These are phyloP conservation scores for Etheostoma cragini DNA, from an alignment of 2,113 vertebrate species.

Conservation along the genomic window DNA sequence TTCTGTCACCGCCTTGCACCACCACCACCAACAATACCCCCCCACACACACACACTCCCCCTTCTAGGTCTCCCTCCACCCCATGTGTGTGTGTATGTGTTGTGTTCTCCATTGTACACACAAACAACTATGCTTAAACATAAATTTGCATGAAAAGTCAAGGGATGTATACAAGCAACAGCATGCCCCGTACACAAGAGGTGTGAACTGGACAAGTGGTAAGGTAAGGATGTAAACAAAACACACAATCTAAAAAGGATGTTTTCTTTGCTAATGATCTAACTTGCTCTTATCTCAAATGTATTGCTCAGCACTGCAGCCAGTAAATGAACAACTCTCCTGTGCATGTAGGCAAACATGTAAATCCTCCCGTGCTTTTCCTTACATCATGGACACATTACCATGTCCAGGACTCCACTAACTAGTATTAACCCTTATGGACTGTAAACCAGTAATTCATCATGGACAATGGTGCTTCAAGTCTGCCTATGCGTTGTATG, in stretches of 20 bases:
- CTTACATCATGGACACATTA: constrained; percentile 9
- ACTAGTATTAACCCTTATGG: constrained; percentile 43
- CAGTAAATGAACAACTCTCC: constrained; percentile 38
- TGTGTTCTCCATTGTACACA: constrained; percentile 71
- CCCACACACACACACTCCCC: constrained; percentile 32
- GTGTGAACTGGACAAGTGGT: constrained; percentile 64
- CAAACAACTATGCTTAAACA: constrained; percentile 82
- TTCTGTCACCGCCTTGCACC: constrained; percentile 89
- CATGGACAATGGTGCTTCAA: constrained; percentile 23
- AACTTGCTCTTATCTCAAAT: constrained; percentile 45
- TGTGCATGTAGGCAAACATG: constrained; percentile 18
- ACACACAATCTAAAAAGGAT: constrained; percentile 27
- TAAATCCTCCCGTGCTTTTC: constrained; percentile 19
- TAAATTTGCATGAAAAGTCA: constrained; percentile 81
- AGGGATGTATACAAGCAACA: constrained; percentile 74
- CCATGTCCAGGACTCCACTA: constrained; percentile 47
- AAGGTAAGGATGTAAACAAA: constrained; percentile 73
- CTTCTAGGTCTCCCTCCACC: constrained; percentile 74
- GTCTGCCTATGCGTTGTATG: constrained; percentile 15
- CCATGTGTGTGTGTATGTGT: constrained; percentile 53
- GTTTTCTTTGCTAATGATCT: constrained; percentile 65
- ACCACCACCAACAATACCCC: constrained; percentile 78
- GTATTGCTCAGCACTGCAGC: constrained; percentile 11
- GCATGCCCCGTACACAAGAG: constrained; percentile 56
- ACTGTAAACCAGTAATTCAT: constrained; percentile 40